A percentile compares a stretch with the other conserved stretches of the same genome.
phyloP scores from a whole-genome alignment of 1,140 invertebrate genomes.

The Drosophila tani region DNA sequence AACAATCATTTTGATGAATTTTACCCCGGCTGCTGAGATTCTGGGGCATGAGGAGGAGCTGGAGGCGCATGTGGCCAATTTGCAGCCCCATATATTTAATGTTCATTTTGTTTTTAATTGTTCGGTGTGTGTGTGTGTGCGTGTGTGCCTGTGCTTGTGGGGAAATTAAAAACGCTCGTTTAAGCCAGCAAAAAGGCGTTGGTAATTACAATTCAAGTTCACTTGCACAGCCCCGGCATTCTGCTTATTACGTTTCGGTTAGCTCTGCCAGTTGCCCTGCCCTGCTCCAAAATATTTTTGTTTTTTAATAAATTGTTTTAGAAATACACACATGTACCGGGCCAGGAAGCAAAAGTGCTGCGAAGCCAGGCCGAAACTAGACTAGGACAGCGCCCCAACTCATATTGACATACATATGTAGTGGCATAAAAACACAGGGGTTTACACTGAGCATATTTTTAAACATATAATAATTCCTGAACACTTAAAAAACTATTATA shows the following conservation, averaged over 20 bases:
- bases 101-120: conserved; percentile 64
- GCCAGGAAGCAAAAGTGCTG: conserved; percentile 35
- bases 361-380: conserved; percentile 55
- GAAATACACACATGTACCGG: conserved; percentile 9
- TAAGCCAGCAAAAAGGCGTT: conserved; percentile 60
- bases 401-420: conserved; percentile 68
- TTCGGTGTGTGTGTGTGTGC: conserved; percentile 22
- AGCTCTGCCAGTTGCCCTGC: conserved; percentile 7
- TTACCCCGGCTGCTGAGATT: conserved; percentile 20
- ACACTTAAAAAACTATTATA: not conserved
- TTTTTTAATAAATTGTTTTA: conserved; percentile 79
- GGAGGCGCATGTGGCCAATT: conserved; percentile 61
- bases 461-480: not conserved
- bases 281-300: conserved; percentile 49
- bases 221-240: conserved; percentile 55
- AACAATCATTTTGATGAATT: conserved; percentile 82
- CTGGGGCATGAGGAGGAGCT: not conserved
- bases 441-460: not conserved
- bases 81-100: conserved; percentile 65
- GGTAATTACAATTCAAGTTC: conserved; percentile 80
- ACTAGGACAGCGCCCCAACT: conserved; percentile 42
- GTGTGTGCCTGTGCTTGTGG: conserved; percentile 25
- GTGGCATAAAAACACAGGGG: conserved; percentile 12
- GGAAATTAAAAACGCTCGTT: conserved; percentile 67
- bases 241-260: conserved; percentile 43